Evolutionary conservation across 2,113 vertebrate genomes (phyloP), one percentile per base, ranked within the genome.

Genomic region (Pterocles burchelli): DNA sequence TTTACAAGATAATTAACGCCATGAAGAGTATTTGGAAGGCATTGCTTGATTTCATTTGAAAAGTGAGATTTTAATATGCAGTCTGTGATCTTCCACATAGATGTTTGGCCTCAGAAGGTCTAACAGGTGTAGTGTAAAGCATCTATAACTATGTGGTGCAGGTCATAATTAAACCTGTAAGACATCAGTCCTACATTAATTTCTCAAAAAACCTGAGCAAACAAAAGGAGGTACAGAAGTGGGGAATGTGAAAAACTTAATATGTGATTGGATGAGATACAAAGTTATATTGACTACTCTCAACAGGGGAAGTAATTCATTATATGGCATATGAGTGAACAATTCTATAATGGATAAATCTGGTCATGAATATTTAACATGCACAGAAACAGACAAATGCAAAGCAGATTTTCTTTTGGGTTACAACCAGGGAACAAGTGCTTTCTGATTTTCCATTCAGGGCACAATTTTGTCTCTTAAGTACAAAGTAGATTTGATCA

Each of bases 351-450:
- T 36, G 34, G 49, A 11, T 68, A 74, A 88, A 93, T 82, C 33
- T 85, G 57, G 62, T 31, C 43, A 89, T 91, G 88, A 93, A 91
- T 93, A 82, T 79, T 88, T 88, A 93, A 72, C 26, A 68, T 33
- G 28, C 34, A 82, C 8, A 49, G 41, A 72, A 81, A 63, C 8
- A 48, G 38, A 17, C 33, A 85, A 93, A 6, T 33, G 25, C 7
- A 85, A 81, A 88, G 10, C 13, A 90, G 34, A 66, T 58, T 90
- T 76, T 85, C 36, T 82, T 84, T 81, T 29, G 24, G 15, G 24
- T 89, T 84, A 29, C 19, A 77, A 62, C 5, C 7, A 63, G 19
- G 17, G 12, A n/a, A 84, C 38, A 91, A 94, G 8, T 38, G 26
- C 12, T 85, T 74, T 75, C 34, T 75, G 45, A 74, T 85, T 89